A percentile compares a stretch with the other conserved stretches of the same genome.
Evolutionary conservation across 2,888 invertebrate species (phyloP).

Genomic region (Arctia plantaginis): DNA sequence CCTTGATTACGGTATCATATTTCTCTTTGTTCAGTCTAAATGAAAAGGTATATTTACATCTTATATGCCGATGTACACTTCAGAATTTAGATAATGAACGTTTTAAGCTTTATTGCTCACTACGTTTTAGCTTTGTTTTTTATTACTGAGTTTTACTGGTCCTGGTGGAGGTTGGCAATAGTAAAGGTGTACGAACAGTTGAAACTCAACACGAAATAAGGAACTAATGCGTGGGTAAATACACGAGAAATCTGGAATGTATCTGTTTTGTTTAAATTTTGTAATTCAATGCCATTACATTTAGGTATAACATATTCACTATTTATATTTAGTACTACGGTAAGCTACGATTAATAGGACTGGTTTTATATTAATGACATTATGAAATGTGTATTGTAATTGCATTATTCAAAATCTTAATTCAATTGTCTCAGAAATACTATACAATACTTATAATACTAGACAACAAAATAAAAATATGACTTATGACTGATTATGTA

Average conservation of each 20-base stretch:
- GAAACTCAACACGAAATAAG: background rate
- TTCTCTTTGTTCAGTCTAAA: conserved; percentile 20
- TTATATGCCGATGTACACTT: conserved; percentile 1
- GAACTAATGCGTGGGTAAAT: background rate
- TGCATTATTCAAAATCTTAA: too few species aligned
- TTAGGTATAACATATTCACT: too few species aligned
- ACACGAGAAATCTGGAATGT: background rate
- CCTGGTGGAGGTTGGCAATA: background rate
- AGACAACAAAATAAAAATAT: too few species aligned
- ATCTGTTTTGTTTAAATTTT: background rate
- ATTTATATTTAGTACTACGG: too few species aligned
- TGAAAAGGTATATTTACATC: conserved; percentile 16
- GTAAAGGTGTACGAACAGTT: background rate
- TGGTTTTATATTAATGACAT: too few species aligned
- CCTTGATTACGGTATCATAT: conserved; percentile 15
- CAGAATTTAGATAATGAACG: background rate
- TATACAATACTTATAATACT: too few species aligned
- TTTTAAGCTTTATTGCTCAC: background rate
- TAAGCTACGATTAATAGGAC: too few species aligned
- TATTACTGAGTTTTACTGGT: background rate
- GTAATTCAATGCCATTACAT: too few species aligned
- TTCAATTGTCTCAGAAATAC: too few species aligned
- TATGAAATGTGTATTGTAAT: too few species aligned
- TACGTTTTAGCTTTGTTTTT: background rate
- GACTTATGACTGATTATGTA: conserved; percentile 23